These are phyloP conservation scores for Portevinia maculata DNA, from an alignment of 2,888 invertebrate genomes.

Conservation along the genomic window DNA sequence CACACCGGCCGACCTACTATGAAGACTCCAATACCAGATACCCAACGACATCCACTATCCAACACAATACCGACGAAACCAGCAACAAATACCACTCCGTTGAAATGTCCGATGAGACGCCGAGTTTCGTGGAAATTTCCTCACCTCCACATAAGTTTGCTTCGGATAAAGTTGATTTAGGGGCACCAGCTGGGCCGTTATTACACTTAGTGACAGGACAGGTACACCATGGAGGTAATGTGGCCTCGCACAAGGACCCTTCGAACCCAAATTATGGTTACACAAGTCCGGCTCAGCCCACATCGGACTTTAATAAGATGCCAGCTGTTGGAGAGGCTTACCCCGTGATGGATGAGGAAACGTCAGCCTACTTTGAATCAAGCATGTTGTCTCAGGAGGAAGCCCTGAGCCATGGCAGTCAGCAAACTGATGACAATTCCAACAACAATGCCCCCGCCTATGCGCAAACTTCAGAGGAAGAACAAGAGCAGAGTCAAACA, in stretches of 20 bases:
- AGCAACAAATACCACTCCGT: constrained; percentile 65
- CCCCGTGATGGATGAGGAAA: constrained; percentile 76
- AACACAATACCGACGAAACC: constrained; percentile 42
- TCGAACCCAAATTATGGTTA: constrained; percentile 77
- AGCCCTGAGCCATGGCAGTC: constrained; percentile 64
- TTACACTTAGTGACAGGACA: constrained; percentile 44
- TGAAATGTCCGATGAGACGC: constrained; percentile 60
- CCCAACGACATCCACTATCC: constrained; percentile 62
- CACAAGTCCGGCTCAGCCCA: constrained; percentile 79
- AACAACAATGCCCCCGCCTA: constrained; percentile 33
- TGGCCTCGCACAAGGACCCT: constrained; percentile 57
- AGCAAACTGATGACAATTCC: constrained; percentile 43
- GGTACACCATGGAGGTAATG: constrained; percentile 61
- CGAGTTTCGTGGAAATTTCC: constrained; percentile 55
- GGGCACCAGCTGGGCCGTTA: constrained; percentile 37
- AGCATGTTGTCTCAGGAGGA: constrained; percentile 73
- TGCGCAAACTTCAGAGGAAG: constrained; percentile 11
- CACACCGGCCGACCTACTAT: constrained; percentile 61
- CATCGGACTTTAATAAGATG: constrained; percentile 82
- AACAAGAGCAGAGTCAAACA: background rate
- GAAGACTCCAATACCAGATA: constrained; percentile 75
- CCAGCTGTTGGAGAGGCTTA: constrained; percentile 81
- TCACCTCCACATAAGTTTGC: constrained; percentile 47
- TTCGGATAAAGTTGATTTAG: constrained; percentile 39
- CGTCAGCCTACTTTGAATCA: constrained; percentile 57